These are phyloP conservation scores for Platyscapa corneri DNA, from an alignment of 1,140 invertebrate genomes.

Conservation along the genomic window DNA sequence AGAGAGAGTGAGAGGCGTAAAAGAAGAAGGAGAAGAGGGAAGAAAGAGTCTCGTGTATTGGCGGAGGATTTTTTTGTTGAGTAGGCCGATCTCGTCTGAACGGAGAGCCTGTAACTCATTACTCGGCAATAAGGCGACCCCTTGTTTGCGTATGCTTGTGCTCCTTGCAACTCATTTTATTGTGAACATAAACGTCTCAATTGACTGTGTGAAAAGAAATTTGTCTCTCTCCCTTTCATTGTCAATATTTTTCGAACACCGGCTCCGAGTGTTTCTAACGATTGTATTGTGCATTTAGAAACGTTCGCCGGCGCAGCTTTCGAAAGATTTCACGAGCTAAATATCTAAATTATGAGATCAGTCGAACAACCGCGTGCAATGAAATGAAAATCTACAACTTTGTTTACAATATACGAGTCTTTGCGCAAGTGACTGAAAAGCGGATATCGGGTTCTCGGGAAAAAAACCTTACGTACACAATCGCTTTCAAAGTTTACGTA, in stretches of 20 bases:
- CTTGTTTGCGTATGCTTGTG: slow-evolving; percentile 55
- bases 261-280: background rate
- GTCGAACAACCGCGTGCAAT: background rate
- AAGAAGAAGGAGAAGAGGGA: background rate
- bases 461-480: background rate
- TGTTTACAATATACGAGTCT: background rate
- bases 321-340: background rate
- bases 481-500: background rate
- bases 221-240: slow-evolving; percentile 8
- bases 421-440: background rate
- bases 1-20: background rate
- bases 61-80: slow-evolving; percentile 20
- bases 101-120: slow-evolving; percentile 51
- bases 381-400: background rate
- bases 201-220: slow-evolving; percentile 55
- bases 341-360: background rate
- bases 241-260: background rate
- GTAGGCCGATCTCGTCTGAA: slow-evolving; percentile 48
- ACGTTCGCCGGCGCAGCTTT: background rate
- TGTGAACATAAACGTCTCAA: slow-evolving; percentile 55
- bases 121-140: slow-evolving; percentile 57
- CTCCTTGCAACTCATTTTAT: slow-evolving; percentile 43
- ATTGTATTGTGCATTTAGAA: background rate
- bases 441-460: background rate
- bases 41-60: background rate